Evolutionary conservation across 2,888 invertebrate genomes (phyloP).

Genomic region (Metalampra italica): DNA sequence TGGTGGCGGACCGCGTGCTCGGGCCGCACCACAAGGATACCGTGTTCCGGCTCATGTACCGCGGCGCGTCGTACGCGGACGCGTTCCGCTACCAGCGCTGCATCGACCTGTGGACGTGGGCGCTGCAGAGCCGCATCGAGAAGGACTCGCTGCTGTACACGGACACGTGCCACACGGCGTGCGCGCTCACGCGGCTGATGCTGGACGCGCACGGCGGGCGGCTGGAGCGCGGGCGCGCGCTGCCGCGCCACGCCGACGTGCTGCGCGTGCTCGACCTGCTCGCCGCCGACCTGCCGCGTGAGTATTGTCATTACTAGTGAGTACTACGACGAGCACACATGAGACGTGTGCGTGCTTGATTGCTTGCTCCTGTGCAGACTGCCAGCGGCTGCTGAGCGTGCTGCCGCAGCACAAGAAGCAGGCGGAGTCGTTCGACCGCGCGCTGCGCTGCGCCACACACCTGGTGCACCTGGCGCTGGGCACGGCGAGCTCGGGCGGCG

Average conservation of each 20-base stretch:
- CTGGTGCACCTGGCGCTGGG: slow-evolving; percentile 82
- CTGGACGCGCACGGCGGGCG: slow-evolving; percentile 83
- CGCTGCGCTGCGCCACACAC: slow-evolving; percentile 88
- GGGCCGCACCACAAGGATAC: slow-evolving; percentile 93
- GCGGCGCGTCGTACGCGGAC: slow-evolving; percentile 86
- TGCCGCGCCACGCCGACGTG: slow-evolving; percentile 82
- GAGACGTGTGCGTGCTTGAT: slow-evolving; percentile 48
- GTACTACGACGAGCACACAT: too few relatives aligned
- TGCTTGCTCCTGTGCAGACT: slow-evolving; percentile 78
- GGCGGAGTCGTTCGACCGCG: slow-evolving; percentile 89
- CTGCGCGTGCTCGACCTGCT: slow-evolving; percentile 83
- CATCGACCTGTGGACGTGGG: slow-evolving; percentile 92
- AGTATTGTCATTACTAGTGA: slow-evolving; percentile 60
- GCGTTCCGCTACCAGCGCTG: slow-evolving; percentile 88
- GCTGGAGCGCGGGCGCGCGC: slow-evolving; percentile 60
- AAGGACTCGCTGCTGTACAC: slow-evolving; percentile 78
- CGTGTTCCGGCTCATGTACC: slow-evolving; percentile 86
- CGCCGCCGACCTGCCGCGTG: slow-evolving; percentile 81
- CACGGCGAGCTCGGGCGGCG: slow-evolving; percentile 65
- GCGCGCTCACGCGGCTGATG: slow-evolving; percentile 91
- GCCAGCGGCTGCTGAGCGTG: slow-evolving; percentile 80
- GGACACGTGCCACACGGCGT: slow-evolving; percentile 92
- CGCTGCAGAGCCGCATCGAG: slow-evolving; percentile 87
- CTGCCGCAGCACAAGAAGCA: slow-evolving; percentile 87
- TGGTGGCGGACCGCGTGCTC: slow-evolving; percentile 92